Evolutionary conservation across 2,888 invertebrate genomes (phyloP).

Genomic region (Sesamia inferens): DNA sequence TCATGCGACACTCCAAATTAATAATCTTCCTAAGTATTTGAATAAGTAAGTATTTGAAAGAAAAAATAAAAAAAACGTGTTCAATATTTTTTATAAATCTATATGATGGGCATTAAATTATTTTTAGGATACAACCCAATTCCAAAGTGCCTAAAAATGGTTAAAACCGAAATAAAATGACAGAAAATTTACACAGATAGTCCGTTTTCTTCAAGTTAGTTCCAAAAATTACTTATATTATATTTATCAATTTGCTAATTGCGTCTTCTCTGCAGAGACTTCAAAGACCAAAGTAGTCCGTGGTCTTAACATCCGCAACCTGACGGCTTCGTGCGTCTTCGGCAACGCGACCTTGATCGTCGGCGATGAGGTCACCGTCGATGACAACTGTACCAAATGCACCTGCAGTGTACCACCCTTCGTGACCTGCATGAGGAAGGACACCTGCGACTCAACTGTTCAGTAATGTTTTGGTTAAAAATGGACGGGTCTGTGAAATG

Average conservation of each 20-base stretch:
- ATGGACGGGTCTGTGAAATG: neutral
- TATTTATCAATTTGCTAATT: neutral
- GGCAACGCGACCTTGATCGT: slow-evolving; percentile 82
- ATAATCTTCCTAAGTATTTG: too few relatives aligned
- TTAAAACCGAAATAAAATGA: too few relatives aligned
- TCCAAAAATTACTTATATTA: neutral
- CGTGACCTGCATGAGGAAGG: slow-evolving; percentile 80
- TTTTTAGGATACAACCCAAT: too few relatives aligned
- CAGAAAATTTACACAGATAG: fast-evolving
- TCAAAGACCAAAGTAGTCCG: slow-evolving; percentile 76
- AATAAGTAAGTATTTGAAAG: too few relatives aligned
- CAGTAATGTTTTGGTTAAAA: slow-evolving; percentile 9
- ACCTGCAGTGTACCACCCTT: slow-evolving; percentile 85
- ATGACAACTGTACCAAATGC: slow-evolving; percentile 82
- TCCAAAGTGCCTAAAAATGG: too few relatives aligned
- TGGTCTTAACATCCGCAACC: slow-evolving; percentile 77
- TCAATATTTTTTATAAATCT: too few relatives aligned
- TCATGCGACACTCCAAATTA: too few relatives aligned
- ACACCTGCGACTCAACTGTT: slow-evolving; percentile 47
- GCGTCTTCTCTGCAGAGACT: slow-evolving; percentile 73
- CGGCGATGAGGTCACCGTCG: slow-evolving; percentile 82
- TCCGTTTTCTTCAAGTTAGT: neutral
- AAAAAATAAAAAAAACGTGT: too few relatives aligned
- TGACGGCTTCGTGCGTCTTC: slow-evolving; percentile 79
- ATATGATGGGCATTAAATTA: too few relatives aligned